A percentile compares a stretch with the other conserved stretches of the same genome.
Evolutionary conservation across 2,888 invertebrate genomes (phyloP).

Genomic region (Platyscelio sp.): DNA sequence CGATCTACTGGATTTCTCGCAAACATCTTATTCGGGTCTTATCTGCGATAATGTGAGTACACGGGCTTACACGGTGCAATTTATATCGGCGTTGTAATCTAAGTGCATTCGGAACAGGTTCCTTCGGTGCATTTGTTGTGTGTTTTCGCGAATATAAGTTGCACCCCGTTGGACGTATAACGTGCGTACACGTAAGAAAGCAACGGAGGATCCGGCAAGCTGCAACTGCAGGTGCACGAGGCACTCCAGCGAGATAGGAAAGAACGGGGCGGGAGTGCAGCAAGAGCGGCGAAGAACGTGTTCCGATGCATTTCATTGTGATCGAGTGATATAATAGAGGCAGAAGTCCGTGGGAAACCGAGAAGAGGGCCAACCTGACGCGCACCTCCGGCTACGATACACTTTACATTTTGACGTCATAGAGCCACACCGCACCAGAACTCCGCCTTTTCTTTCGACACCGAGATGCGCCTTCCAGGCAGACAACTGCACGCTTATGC

Average conservation of each 20-base stretch:
- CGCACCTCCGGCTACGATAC: constrained; percentile 80
- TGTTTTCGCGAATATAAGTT: constrained; percentile 48
- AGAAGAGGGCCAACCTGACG: constrained; percentile 82
- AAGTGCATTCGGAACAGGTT: constrained; percentile 45
- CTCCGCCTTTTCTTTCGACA: constrained; percentile 58
- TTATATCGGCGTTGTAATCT: constrained; percentile 41
- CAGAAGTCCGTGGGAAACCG: constrained; percentile 83
- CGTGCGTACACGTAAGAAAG: constrained; percentile 30
- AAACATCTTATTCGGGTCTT: constrained; percentile 39
- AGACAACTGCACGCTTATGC: constrained; percentile 50
- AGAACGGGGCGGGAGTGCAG: constrained; percentile 48
- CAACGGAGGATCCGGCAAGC: constrained; percentile 72
- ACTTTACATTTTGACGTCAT: constrained; percentile 78
- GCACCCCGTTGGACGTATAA: constrained; percentile 41
- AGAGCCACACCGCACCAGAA: constrained; percentile 55
- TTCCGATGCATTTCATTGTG: constrained; percentile 82
- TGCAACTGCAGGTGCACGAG: constrained; percentile 82
- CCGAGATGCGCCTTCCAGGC: constrained; percentile 46
- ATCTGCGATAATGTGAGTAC: constrained; percentile 41
- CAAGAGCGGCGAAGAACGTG: constrained; percentile 74
- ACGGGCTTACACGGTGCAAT: constrained; percentile 33
- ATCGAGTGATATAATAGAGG: constrained; percentile 84
- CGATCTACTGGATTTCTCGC: constrained; percentile 23
- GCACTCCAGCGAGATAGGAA: constrained; percentile 64
- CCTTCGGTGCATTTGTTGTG: constrained; percentile 26